Base-by-base conservation (phyloP, 2,888 invertebrate genomes). In the Phalera bucephala region DNA sequence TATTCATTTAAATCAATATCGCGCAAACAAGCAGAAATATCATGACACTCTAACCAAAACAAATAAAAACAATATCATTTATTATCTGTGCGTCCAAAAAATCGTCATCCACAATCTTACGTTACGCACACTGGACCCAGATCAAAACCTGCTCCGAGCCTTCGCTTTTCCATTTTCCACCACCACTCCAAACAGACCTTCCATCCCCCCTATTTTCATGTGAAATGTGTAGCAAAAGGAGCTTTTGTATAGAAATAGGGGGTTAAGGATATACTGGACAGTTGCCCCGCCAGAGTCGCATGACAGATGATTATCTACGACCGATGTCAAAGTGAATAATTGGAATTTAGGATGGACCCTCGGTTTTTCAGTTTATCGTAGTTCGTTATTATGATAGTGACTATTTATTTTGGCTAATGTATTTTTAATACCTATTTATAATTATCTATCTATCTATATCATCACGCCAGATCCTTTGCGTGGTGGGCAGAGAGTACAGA, bases 231-330 rank as follows among this genome's bases (percentile, higher is more conserved):
- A 37, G 31, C 36, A 62, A 48, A 51, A 62, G 45, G 33, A 55
- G 57, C 29, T 27, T 32, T 36, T 52, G 37, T 45, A 61, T 64
- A 53, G 60, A 54, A 55, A 48, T 48, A 43, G 59, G 61, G 57
- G 70, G 85, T 56, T 72, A 82, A 30, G 33, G 41, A 19, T 54
- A 64, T 41, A 51, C 29, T 80, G 82, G 86, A 35, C 68, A 53
- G 60, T 56, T 66, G 64, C 66, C 70, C 70, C 68, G 64, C 71
- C 75, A 66, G 70, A 74, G 68, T 80, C 76, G 74, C 79, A 82
- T 88, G 87, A 87, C 83, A 86, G 85, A 87, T 87, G 85, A 87
- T 88, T 86, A 88, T 88, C 86, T 87, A 86, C 77, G 76, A 72
- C 60, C 69, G 62, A 78, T 77, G 87, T 88, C 88, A 86, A 85